phyloP scores from a whole-genome alignment of 1,140 invertebrate genomes.

The Neodiprion lecontei region DNA sequence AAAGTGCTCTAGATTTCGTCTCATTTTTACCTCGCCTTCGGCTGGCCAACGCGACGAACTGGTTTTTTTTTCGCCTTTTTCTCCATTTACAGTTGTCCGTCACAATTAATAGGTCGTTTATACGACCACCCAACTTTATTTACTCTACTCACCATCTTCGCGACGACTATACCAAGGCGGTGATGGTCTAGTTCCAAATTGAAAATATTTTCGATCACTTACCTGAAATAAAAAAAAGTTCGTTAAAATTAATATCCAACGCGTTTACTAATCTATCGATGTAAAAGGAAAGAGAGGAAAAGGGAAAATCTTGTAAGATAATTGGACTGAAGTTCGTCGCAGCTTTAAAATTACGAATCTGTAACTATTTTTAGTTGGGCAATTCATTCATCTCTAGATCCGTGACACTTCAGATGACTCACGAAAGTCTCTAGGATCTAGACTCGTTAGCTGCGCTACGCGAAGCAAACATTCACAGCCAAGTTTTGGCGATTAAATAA shows the following conservation, averaged over 20 bases:
- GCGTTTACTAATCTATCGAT: no score
- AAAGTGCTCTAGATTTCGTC: background rate
- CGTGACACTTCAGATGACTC: no score
- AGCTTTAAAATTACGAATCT: no score
- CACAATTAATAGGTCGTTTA: background rate
- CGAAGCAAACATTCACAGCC: no score
- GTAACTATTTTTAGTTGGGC: no score
- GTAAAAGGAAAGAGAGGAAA: no score
- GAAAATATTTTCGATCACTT: background rate
- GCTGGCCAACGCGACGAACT: background rate
- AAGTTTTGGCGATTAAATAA: no score
- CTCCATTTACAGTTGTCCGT: background rate
- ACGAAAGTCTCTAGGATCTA: no score
- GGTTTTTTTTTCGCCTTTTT: background rate
- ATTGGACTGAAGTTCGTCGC: no score
- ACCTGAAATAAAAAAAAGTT: background rate
- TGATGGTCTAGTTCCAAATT: background rate
- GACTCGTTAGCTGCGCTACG: no score
- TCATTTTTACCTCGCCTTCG: background rate
- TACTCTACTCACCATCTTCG: background rate
- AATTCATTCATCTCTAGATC: no score
- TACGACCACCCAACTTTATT: background rate
- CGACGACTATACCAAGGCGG: background rate
- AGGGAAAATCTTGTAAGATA: no score
- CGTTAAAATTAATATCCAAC: background rate